A percentile compares a stretch with the other conserved stretches of the same genome.
Evolutionary conservation across 2,113 vertebrate genomes (phyloP).

Genomic region (Peromyscus leucopus): DNA sequence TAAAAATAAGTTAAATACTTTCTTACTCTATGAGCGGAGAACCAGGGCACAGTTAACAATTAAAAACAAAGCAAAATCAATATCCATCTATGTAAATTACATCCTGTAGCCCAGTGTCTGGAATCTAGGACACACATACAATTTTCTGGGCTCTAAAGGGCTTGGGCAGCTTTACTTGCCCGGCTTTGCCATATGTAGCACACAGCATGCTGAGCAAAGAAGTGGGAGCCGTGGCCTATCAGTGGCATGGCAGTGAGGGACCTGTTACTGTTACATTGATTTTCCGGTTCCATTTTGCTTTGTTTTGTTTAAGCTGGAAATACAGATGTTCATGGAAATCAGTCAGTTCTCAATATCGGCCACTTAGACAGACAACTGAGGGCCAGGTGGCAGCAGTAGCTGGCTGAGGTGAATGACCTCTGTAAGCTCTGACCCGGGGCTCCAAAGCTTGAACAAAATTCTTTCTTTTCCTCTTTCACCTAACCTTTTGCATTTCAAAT

Average conservation of each 20-base stretch:
- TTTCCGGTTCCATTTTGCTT: not conserved
- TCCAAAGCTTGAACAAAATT: not conserved
- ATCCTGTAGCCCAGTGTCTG: not conserved
- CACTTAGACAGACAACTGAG: not conserved
- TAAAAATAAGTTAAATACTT: not conserved
- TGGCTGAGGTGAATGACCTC: fast-evolving
- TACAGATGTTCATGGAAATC: not conserved
- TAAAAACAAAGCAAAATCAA: not conserved
- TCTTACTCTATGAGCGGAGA: not conserved
- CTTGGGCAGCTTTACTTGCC: not conserved
- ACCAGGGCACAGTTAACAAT: not conserved
- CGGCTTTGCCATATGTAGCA: not conserved
- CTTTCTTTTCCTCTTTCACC: not conserved
- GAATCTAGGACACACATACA: not conserved
- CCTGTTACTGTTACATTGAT: not conserved
- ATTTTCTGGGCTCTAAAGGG: not conserved
- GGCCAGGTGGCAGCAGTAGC: not conserved
- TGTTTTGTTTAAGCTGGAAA: not conserved
- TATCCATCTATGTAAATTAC: not conserved
- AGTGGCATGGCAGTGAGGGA: fast-evolving
- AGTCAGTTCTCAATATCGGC: not conserved
- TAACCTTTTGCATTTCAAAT: not conserved
- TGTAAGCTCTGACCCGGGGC: not conserved
- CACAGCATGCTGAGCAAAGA: not conserved
- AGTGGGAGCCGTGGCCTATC: not conserved